phyloP scores from a whole-genome alignment of 2,888 invertebrate genomes.

The Sisyra terminalis region DNA sequence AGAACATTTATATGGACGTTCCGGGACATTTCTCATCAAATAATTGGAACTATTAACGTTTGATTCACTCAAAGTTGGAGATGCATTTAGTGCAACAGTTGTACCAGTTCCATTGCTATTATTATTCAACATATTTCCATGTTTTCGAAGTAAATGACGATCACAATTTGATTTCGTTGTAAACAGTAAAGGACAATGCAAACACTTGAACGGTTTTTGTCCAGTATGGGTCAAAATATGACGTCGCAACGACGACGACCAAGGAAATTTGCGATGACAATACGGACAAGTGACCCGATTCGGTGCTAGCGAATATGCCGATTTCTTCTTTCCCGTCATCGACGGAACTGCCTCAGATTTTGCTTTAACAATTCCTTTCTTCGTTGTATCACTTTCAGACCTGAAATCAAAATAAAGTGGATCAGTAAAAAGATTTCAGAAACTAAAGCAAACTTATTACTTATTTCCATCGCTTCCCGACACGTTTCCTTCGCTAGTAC shows the following conservation, averaged over 20 bases:
- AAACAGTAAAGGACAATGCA: conserved; percentile 81
- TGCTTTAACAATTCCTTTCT: conserved; percentile 7
- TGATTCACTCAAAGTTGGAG: conserved; percentile 10
- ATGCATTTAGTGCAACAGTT: conserved; percentile 17
- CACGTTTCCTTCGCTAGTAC: conserved; percentile 66
- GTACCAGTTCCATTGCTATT: conserved; percentile 23
- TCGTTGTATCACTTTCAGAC: conserved; percentile 42
- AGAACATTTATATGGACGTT: conserved; percentile 63
- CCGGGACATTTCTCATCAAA: conserved; percentile 50
- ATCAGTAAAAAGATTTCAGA: background rate
- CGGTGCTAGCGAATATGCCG: conserved; percentile 88
- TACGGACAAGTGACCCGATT: conserved; percentile 88
- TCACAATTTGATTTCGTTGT: conserved; percentile 97
- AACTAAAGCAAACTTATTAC: conserved; percentile 21
- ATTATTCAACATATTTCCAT: conserved; percentile 38
- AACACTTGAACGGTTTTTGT: conserved; percentile 92
- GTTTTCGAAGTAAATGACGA: conserved; percentile 79
- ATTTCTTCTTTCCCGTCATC: conserved; percentile 62
- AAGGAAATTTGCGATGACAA: conserved; percentile 88
- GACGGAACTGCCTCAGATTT: conserved; percentile 18
- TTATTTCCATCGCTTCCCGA: conserved; percentile 71
- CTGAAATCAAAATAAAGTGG: conserved; percentile 25
- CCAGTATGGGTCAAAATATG: conserved; percentile 92
- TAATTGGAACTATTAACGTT: conserved; percentile 23
- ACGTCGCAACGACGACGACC: conserved; percentile 89